A percentile compares a stretch with the other conserved stretches of the same genome.
Conservation (phyloP, 2,113 vertebrate species). For the rat (Rattus norvegicus) region GRCr8 NC_086019.1:220586001-220586500, state of each 20-base stretch:
- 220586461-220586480: neutral
- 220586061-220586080: neutral
- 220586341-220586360: neutral
- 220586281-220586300: neutral
- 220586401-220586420: neutral
- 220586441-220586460: neutral
- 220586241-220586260: neutral
- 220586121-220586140: neutral
- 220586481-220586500: neutral
- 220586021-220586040: neutral
- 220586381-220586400: neutral
- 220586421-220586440: neutral
- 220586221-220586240: neutral
- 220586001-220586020: neutral
- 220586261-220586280: neutral
- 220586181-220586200: neutral
- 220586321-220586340: neutral
- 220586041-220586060: neutral
- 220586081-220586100: neutral
- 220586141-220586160: neutral
- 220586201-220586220: neutral
- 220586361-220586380: neutral
- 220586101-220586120: neutral
- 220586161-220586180: neutral
- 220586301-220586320: neutral